Evolutionary conservation across 1,140 invertebrate species (phyloP).

Genomic region (Luehdorfia chinensis): DNA sequence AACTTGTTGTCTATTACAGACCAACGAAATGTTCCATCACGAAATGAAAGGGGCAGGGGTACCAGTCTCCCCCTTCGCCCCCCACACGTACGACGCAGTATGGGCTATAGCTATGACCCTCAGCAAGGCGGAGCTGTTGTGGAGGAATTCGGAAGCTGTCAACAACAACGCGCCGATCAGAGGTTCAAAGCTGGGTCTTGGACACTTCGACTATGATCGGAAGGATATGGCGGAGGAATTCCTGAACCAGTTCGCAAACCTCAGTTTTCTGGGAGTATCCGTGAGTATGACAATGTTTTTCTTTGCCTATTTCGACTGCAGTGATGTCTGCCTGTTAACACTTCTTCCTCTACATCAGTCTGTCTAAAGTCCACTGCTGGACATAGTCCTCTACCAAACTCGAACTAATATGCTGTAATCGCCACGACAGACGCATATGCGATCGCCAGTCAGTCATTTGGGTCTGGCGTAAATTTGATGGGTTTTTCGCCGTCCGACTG

Average conservation of each 20-base stretch:
- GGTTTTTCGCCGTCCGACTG: too few species aligned
- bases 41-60: conserved; percentile 77
- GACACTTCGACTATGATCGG: conserved; percentile 84
- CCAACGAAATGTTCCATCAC: conserved; percentile 81
- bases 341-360: too few species aligned
- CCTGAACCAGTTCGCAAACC: conserved; percentile 81
- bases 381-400: too few species aligned
- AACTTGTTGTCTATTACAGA: too few species aligned
- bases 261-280: conserved; percentile 90
- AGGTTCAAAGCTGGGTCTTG: conserved; percentile 63
- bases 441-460: too few species aligned
- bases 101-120: conserved; percentile 91
- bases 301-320: too few species aligned
- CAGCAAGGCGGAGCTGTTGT: conserved; percentile 71
- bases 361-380: too few species aligned
- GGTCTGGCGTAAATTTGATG: too few species aligned
- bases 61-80: conserved; percentile 82
- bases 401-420: too few species aligned
- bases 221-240: conserved; percentile 83
- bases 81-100: conserved; percentile 91
- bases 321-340: too few species aligned
- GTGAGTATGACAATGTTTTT: too few species aligned
- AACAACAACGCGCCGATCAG: background rate
- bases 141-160: conserved; percentile 33
- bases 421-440: too few species aligned